Percentiles rank a stretch among this genome's conserved stretches.
Evolutionary conservation across 2,797 vertebrate genomes (phyloP).

Genomic region (Lemur catta): DNA sequence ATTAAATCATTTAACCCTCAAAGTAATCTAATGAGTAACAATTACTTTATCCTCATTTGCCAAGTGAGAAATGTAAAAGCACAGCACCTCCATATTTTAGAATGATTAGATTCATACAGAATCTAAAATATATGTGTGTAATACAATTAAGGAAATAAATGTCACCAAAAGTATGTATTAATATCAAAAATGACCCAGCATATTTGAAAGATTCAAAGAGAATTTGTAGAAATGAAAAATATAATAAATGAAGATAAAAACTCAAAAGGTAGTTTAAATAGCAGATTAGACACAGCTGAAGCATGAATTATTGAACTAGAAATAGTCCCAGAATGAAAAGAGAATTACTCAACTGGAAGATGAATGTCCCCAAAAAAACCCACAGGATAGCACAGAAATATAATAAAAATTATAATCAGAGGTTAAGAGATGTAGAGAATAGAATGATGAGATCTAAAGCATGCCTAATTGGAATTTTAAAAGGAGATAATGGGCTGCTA

Average conservation of each 20-base stretch:
- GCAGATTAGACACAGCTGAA: neutral
- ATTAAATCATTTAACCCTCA: neutral
- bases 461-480: neutral
- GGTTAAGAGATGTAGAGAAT: neutral
- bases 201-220: slow-evolving; percentile 16
- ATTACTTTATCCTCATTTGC: neutral
- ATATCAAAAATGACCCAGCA: neutral
- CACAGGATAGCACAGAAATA: neutral
- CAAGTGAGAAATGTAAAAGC: neutral
- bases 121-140: neutral
- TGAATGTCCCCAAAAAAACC: neutral
- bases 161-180: neutral
- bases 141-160: neutral
- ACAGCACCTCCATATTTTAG: neutral
- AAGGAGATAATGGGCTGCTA: neutral
- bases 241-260: slow-evolving; percentile 12
- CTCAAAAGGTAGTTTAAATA: neutral
- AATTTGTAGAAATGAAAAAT: neutral
- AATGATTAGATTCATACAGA: neutral
- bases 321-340: neutral
- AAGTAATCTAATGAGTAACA: neutral
- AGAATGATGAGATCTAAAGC: neutral
- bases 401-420: neutral
- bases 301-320: slow-evolving; percentile 19
- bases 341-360: neutral